Evolutionary conservation across 2,888 invertebrate genomes (phyloP).

Genomic region (Trichogramma evanescens): DNA sequence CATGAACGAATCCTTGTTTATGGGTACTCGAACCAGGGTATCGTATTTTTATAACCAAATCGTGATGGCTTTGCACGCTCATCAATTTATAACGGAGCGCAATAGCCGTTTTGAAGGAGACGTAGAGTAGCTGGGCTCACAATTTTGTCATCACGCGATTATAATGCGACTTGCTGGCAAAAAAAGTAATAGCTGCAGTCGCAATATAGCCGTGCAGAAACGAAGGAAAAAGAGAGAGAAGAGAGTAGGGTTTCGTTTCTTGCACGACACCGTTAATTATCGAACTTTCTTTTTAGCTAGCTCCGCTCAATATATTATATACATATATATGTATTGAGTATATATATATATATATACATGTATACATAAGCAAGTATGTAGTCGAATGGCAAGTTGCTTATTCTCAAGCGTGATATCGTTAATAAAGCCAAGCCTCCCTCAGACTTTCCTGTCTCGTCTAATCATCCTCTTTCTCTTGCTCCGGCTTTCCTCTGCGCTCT

Average conservation of each 20-base stretch:
- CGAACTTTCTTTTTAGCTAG: slow-evolving; percentile 34
- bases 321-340: too few relatives aligned
- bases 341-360: too few relatives aligned
- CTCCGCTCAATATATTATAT: too few relatives aligned
- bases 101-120: too few relatives aligned
- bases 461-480: slow-evolving; percentile 32
- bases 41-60: too few relatives aligned
- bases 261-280: slow-evolving; percentile 42
- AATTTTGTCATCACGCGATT: slow-evolving; percentile 9
- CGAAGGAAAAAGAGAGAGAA: not conserved
- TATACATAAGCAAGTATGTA: too few relatives aligned
- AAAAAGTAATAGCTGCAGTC: not conserved
- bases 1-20: too few relatives aligned
- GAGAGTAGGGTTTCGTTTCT: slow-evolving; percentile 24
- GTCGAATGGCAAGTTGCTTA: slow-evolving; percentile 14
- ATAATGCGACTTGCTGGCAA: not conserved
- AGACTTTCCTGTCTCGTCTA: slow-evolving; percentile 41
- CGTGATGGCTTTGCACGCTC: too few relatives aligned
- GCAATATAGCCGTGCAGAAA: not conserved
- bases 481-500: not conserved
- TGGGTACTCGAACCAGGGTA: too few relatives aligned
- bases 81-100: too few relatives aligned
- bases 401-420: slow-evolving; percentile 34
- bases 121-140: too few relatives aligned
- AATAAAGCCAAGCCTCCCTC: slow-evolving; percentile 40